Evolutionary conservation across 2,888 invertebrate genomes (phyloP).

Genomic region (Xanthia icteritia): DNA sequence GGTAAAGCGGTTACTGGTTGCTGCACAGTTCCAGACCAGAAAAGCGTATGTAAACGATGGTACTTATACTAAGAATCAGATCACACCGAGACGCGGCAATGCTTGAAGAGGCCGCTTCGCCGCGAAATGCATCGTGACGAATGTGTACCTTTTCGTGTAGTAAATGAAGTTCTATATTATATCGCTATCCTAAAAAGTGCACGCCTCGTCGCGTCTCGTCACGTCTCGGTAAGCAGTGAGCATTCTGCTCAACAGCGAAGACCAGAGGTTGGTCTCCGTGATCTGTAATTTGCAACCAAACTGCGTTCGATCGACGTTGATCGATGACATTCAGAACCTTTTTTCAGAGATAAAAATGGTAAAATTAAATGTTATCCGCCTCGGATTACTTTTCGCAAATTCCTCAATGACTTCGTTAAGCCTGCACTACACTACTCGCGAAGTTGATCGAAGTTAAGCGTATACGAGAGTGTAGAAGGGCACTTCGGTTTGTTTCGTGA

Average conservation of each 20-base stretch:
- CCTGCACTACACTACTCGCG: too few species aligned
- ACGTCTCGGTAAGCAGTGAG: neutral
- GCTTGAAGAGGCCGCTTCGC: neutral
- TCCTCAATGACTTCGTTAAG: too few species aligned
- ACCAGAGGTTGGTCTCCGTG: neutral
- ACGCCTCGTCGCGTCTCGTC: neutral
- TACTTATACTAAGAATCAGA: neutral
- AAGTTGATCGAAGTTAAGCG: too few species aligned
- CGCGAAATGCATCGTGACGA: neutral
- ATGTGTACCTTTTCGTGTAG: neutral
- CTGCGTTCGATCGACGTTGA: neutral
- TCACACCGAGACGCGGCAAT: neutral
- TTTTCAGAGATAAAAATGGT: neutral
- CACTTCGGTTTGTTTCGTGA: too few species aligned
- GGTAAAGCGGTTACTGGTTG: conserved; percentile 73
- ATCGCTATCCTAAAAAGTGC: neutral
- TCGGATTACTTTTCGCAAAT: too few species aligned
- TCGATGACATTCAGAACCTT: neutral
- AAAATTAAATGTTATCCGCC: too few species aligned
- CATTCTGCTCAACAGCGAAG: neutral
- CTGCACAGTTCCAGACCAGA: neutral
- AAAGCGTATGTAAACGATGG: conserved; percentile 72
- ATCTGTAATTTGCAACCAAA: neutral
- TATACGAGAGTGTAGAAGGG: too few species aligned
- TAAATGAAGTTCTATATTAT: neutral